Conservation (phyloP, 35 echinoderm and acorn worm species). For the Holothuria glaberrima region DNA sequence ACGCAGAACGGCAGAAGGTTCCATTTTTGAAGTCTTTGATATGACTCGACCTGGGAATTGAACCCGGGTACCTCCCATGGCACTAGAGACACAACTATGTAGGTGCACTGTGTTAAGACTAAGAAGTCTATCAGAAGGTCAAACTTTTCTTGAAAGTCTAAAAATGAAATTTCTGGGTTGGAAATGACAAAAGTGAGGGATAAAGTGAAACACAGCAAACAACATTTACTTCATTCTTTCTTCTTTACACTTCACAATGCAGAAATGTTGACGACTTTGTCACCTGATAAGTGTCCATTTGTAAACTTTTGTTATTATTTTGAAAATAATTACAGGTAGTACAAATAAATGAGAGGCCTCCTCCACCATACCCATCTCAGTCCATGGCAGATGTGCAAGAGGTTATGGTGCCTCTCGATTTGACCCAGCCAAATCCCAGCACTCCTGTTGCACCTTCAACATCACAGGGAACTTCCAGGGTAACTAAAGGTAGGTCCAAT, state of each 20-base stretch:
- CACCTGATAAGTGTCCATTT: not conserved
- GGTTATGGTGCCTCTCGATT: not conserved
- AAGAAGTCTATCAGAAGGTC: too few relatives aligned
- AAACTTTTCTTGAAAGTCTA: too few relatives aligned
- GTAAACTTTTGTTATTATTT: not conserved
- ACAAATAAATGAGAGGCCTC: conserved; percentile 13
- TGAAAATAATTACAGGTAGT: not conserved
- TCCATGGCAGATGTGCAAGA: not conserved
- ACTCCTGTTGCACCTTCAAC: not conserved
- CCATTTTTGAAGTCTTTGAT: too few relatives aligned
- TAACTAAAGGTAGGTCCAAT: not conserved
- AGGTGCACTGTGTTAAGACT: too few relatives aligned
- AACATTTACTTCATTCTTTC: not conserved
- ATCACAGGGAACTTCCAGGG: not conserved
- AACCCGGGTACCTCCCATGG: too few relatives aligned
- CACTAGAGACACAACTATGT: too few relatives aligned
- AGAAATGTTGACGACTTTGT: not conserved
- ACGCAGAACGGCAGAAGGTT: too few relatives aligned
- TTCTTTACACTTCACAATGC: not conserved
- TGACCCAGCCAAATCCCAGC: conserved; percentile 1
- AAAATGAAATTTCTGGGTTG: too few relatives aligned
- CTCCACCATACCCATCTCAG: conserved; percentile 17
- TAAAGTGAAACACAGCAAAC: not conserved
- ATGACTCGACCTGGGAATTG: too few relatives aligned
- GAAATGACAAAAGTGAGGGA: too few relatives aligned